Base-by-base conservation (phyloP, 1,140 invertebrate species). In the Apis laboriosa region DNA sequence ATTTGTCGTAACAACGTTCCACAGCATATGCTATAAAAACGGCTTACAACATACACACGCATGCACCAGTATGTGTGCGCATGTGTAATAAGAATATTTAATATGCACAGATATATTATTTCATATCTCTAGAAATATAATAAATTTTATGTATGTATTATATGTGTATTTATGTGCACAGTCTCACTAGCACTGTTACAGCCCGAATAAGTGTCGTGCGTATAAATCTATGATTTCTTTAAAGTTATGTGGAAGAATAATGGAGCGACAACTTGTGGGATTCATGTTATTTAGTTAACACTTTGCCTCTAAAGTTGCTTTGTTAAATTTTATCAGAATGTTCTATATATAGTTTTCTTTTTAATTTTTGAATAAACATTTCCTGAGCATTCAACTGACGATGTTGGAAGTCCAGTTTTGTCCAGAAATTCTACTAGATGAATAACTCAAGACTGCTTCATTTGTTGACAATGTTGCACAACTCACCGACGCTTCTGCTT, bases 381-480 rank as follows among this genome's bases (percentile, higher is more conserved):
- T 73, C 77, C 49, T 43, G 84, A 88, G 24, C 79, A 84, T 55
- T 87, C 86, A 8, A 70, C 83, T 21, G 86, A 77, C 12, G 87
- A 82, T 49, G 78, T 83, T 12, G 87, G 86, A 56, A 83, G 82
- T 66, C 80, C 88, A 68, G 91, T 90, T 81, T 93, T 90, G 72
- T 91, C 91, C 28, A 91, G 80, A 24, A 90, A 64, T 92, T 3
- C 87, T 87, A 55, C 91, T 91, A n/a, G 92, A 90, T 49, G 92
- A 93, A 76, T 89, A 93, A 60, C 92, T 93, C 15, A 92, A 60
- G 1, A 90, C 92, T 17, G 90, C 91, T 66, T 94, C 92, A 81
- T 92, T 93, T 12, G 90, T 91, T 9, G 91, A 91, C 34, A 91
- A 94, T 0, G 92, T 94, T 28, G 93, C 90, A 68, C 92, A 93